Base-by-base conservation (phyloP, 2,113 vertebrate species). In the Antigone vipio region DNA sequence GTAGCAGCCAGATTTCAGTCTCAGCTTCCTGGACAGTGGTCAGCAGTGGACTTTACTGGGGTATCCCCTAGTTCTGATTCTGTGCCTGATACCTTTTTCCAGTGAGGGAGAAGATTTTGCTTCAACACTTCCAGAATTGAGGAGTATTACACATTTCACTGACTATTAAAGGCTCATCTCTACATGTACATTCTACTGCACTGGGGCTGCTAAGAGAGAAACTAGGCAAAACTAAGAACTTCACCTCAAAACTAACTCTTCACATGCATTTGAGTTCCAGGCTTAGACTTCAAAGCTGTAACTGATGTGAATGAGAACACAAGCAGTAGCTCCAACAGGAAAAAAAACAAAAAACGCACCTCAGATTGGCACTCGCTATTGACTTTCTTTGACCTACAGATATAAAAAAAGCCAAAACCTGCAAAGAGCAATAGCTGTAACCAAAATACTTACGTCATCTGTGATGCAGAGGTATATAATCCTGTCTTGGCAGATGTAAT, bases 381-480 rank as follows among this genome's bases (percentile, higher is more conserved):
- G 47, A 63, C 44, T 59, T 84, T 15, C 27, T 56, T 26, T 42
- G 47, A 34, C 35, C 7, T 0, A 26, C 2, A 24, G 9, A 64
- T 15, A 55, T 7, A 49, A 38, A 20, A 42, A 18, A 47, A 58
- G 26, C 64, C 63, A 60, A 16, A 12, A 12, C 10, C 18, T 8
- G 34, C 50, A 67, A 60, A 83, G 29, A 59, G 27, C 45, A 73
- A 47, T 0, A 78, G 71, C 35, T 68, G 82, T 40, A 38, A 67
- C 68, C 69, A 74, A 78, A 34, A 56, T 97, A 99, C 99, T 99
- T 97, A 99, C 99, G 88, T 99, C 99, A 86, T 99, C 99, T 42
- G 99, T 99, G 98, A 99, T 99, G 97, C 99, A 99, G 93, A 99
- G 98, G 98, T 99, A 99, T 72, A 99, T 98, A 89, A 99, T 99